phyloP scores from a whole-genome alignment of 1,140 invertebrate genomes.

The Drosophila burlai region DNA sequence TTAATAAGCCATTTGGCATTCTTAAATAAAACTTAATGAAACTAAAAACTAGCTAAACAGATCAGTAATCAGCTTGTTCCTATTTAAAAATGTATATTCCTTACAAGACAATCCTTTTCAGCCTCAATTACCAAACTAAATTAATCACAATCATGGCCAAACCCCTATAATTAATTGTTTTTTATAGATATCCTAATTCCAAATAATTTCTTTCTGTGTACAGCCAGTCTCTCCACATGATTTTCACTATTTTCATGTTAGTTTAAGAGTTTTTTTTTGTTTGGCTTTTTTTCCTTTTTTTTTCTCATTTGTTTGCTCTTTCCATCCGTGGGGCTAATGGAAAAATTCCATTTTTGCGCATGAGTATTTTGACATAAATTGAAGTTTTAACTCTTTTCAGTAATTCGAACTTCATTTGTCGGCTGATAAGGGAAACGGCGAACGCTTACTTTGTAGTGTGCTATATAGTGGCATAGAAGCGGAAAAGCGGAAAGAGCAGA shows the following conservation, averaged over 20 bases:
- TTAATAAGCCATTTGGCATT: no score
- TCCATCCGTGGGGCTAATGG: constrained; percentile 57
- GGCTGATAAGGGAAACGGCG: constrained; percentile 68
- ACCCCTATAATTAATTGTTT: background rate
- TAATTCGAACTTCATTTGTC: constrained; percentile 66
- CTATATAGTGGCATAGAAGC: constrained; percentile 25
- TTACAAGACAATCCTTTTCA: background rate
- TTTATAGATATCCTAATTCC: background rate
- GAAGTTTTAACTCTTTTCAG: constrained; percentile 66
- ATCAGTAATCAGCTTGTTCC: background rate
- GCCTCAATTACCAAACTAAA: background rate
- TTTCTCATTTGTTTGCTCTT: constrained; percentile 15
- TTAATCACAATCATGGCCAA: rapidly evolving
- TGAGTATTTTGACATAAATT: constrained; percentile 74
- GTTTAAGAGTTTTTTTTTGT: constrained; percentile 53
- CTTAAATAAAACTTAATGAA: background rate
- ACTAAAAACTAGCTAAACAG: background rate
- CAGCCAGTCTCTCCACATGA: constrained; percentile 68
- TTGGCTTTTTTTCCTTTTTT: constrained; percentile 23
- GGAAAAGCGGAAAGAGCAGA: background rate
- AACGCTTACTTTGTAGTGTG: constrained; percentile 13
- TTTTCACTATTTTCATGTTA: constrained; percentile 81
- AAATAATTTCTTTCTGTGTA: constrained; percentile 5
- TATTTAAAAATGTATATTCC: background rate
- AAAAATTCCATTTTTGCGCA: constrained; percentile 72